Evolutionary conservation across 1,140 invertebrate species (phyloP), one percentile per base, ranked within the genome.

Genomic region (Campoletis sonorensis): DNA sequence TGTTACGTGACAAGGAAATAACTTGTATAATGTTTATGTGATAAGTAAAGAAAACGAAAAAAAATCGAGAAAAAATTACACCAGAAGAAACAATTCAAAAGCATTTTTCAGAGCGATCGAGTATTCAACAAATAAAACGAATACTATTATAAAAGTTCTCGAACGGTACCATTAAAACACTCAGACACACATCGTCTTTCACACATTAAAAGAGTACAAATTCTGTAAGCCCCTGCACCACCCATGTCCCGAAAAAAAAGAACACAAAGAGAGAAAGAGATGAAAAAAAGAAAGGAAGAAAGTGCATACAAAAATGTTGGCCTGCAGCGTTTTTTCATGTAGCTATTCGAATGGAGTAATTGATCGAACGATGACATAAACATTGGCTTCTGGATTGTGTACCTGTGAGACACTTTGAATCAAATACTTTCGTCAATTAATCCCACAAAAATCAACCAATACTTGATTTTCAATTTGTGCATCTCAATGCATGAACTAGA

Each of bases 161-260:
- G 71, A 21, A 58, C 58, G 72, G 61, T 73, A 82, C 23, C 40
- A 54, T 75, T 77, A 67, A 72, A 64, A 76, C 51, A 76, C 68
- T 79, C 21, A 54, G 18, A 54, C 40, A 70, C 68, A 79, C 75
- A 58, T 72, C 80, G 68, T 82, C 81, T 80, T 78, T 82, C 73
- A 88, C 83, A 87, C 83, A 87, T 88, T 89, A 81, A 88, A 90
- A 90, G 82, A 91, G 90, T 91, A 91, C 90, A 91, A 91, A 91
- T 91, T 91, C 88, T 87, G 84, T 87, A 88, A 89, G 87, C 89
- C 89, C 88, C 86, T 89, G 76, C 79, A 83, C 79, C 86, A 85
- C 86, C 79, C 84, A 85, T 83, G 84, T 86, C 81, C 85, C 84
- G 84, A 86, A 73, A 72, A 54, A 70, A 54, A 84, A 83, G 78